A percentile compares a stretch with the other conserved stretches of the same genome.
phyloP scores from a whole-genome alignment of 2,888 invertebrate species.

The Megaustenia siamemsis region DNA sequence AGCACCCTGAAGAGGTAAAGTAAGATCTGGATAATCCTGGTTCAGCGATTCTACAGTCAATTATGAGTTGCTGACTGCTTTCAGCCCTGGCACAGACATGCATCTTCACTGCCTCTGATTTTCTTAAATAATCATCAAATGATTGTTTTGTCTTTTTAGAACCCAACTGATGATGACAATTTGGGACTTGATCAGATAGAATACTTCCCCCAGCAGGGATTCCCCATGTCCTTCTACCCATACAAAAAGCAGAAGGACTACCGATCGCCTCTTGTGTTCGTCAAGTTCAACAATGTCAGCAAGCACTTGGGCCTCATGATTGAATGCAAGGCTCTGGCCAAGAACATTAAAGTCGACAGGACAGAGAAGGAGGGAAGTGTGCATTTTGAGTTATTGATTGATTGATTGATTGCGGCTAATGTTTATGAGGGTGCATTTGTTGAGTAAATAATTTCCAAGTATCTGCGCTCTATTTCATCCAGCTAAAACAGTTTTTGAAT shows the following conservation, averaged over 20 bases:
- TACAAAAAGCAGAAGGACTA: slow-evolving; percentile 81
- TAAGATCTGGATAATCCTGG: no score
- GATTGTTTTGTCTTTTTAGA: slow-evolving; percentile 79
- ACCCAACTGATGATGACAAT: slow-evolving; percentile 94
- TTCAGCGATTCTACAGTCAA: no score
- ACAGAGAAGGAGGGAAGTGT: slow-evolving; percentile 94
- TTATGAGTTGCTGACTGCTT: no score
- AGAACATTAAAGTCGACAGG: slow-evolving; percentile 87
- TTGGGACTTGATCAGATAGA: slow-evolving; percentile 87
- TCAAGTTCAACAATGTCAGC: slow-evolving; percentile 79
- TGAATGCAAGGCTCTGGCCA: slow-evolving; percentile 81
- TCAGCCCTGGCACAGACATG: no score
- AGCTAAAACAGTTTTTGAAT: no score
- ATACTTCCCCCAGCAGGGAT: slow-evolving; percentile 84
- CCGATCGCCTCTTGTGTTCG: slow-evolving; percentile 81
- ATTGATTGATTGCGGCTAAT: no score
- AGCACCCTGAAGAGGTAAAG: no score
- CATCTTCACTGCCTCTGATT: no score
- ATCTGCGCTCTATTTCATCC: no score
- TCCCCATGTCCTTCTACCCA: slow-evolving; percentile 84
- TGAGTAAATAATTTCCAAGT: no score
- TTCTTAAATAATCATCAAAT: neutral
- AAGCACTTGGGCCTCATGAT: slow-evolving; percentile 80
- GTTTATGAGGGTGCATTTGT: no score
- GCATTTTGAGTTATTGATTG: slow-evolving; percentile 96